Percentiles rank a stretch among this genome's conserved stretches.
Conservation (phyloP, 2,113 vertebrate species). For the Thryonomys swinderianus region DNA sequence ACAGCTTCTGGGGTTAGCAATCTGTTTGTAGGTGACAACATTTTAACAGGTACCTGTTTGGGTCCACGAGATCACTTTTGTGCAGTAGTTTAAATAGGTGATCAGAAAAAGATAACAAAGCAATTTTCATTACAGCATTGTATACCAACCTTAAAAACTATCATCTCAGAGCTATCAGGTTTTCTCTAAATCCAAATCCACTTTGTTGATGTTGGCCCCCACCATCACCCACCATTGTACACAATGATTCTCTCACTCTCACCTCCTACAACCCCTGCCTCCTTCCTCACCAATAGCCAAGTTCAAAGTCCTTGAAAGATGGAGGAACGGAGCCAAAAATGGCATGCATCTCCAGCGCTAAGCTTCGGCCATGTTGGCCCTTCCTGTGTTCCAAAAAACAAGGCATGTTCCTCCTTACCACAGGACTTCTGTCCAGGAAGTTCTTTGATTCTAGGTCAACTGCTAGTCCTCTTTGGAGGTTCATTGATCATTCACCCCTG, state of each 20-base stretch:
- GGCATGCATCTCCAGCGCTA: neutral
- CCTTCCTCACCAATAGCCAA: neutral
- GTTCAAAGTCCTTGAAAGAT: neutral
- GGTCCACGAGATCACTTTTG: too few relatives aligned
- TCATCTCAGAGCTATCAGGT: neutral
- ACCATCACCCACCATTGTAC: neutral
- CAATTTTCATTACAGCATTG: neutral
- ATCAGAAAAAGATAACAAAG: too few relatives aligned
- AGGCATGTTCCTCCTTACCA: neutral
- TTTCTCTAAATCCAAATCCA: neutral
- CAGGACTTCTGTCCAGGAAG: neutral
- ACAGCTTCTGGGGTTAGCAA: too few relatives aligned
- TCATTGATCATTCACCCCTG: neutral
- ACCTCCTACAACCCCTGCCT: neutral
- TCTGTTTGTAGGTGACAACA: too few relatives aligned
- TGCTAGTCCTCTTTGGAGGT: neutral
- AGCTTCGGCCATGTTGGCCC: neutral
- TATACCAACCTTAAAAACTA: neutral
- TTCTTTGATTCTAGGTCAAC: neutral
- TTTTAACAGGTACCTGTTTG: too few relatives aligned
- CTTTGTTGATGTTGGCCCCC: neutral
- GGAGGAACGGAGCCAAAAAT: neutral
- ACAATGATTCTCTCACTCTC: neutral
- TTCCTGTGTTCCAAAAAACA: neutral
- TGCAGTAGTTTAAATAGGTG: too few relatives aligned